These are phyloP conservation scores for Epinotia brunnichana DNA, from an alignment of 2,888 invertebrate genomes.

Conservation along the genomic window DNA sequence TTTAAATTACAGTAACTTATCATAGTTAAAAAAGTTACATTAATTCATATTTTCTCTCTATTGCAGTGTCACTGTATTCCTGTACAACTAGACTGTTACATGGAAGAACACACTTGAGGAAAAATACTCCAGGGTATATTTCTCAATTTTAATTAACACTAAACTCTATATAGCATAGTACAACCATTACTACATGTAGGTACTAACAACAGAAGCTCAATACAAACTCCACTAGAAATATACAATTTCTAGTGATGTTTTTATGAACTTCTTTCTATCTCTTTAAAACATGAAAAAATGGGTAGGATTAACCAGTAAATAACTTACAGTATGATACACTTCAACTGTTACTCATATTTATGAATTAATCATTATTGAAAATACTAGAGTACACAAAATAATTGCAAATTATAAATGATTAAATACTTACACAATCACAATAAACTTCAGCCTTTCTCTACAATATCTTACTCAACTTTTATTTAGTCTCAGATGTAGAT, in stretches of 20 bases:
- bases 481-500: background rate
- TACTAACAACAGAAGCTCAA: background rate
- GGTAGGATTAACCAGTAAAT: conserved; percentile 17
- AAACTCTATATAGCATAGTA: background rate
- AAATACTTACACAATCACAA: conserved; percentile 33
- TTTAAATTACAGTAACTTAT: background rate
- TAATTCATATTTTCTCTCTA: background rate
- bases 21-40: background rate
- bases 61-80: background rate
- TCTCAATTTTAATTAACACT: background rate
- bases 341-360: background rate
- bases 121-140: background rate
- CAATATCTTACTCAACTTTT: conserved; percentile 13
- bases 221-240: background rate
- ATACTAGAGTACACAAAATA: background rate
- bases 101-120: background rate
- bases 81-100: background rate
- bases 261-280: too few species aligned
- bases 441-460: conserved; percentile 28
- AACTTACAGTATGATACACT: background rate
- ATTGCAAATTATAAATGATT: conserved; percentile 5
- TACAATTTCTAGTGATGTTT: background rate
- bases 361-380: conserved; percentile 5
- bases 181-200: too few species aligned
- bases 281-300: background rate